These are phyloP conservation scores for Chalcis sispes DNA, from an alignment of 2,888 invertebrate species.

Conservation along the genomic window DNA sequence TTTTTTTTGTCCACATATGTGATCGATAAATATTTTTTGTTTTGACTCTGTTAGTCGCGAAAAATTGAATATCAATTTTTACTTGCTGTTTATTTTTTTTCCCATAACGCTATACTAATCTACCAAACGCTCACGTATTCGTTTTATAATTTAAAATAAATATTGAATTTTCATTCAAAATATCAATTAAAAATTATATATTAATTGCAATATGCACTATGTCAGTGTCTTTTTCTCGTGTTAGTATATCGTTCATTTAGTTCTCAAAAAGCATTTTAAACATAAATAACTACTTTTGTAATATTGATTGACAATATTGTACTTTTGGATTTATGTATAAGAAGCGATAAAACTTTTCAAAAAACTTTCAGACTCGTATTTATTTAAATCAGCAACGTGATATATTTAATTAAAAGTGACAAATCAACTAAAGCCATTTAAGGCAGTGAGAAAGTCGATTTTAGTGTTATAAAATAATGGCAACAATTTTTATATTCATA, in stretches of 20 bases:
- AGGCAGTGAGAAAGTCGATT: conserved; percentile 10
- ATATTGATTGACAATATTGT: conserved; percentile 48
- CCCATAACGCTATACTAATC: conserved; percentile 2
- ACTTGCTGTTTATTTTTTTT: neutral
- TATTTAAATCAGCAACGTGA: conserved; percentile 44
- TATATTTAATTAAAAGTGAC: conserved; percentile 4
- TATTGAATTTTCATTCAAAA: neutral
- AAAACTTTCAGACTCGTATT: conserved; percentile 44
- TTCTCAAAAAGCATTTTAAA: conserved; percentile 35
- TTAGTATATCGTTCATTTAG: neutral
- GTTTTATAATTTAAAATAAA: conserved; percentile 20
- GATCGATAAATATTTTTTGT: conserved; percentile 4
- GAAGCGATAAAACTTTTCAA: conserved; percentile 37
- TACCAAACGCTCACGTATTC: conserved; percentile 3
- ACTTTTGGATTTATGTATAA: conserved; percentile 27
- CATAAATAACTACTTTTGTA: conserved; percentile 24
- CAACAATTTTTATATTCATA: neutral
- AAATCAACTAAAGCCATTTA: conserved; percentile 7
- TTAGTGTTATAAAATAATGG: neutral
- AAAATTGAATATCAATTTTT: neutral
- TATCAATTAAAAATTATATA: conserved; percentile 27
- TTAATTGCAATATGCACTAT: conserved; percentile 30
- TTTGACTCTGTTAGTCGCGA: conserved; percentile 1
- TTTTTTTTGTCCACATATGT: no score
- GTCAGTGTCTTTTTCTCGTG: conserved; percentile 2